phyloP scores from a whole-genome alignment of 2,797 vertebrate genomes.

The Pachyuromys duprasi region DNA sequence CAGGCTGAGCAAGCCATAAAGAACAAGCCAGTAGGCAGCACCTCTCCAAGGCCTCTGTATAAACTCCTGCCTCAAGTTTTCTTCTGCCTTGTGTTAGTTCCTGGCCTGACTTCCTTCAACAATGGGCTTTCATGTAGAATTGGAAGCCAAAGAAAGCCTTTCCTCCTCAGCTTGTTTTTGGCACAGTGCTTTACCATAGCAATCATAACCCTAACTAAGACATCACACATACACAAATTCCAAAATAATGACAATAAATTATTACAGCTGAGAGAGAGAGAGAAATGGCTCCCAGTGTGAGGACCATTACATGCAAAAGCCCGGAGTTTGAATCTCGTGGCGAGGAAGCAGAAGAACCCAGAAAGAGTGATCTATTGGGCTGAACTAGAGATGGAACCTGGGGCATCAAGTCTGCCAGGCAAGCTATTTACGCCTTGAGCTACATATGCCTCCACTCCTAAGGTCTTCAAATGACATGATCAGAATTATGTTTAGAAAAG shows the following conservation, averaged over 20 bases:
- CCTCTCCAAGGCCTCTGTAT: background rate
- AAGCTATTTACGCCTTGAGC: background rate
- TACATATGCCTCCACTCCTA: background rate
- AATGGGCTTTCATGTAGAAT: background rate
- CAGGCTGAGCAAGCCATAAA: background rate
- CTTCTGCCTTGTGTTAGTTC: background rate
- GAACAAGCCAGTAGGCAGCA: background rate
- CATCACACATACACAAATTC: background rate
- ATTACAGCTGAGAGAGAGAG: background rate
- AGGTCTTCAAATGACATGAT: background rate
- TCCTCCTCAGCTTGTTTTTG: background rate
- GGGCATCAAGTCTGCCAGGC: background rate
- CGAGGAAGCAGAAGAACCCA: background rate
- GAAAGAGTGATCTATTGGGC: too few relatives aligned
- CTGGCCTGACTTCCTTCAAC: background rate
- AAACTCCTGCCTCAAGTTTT: background rate
- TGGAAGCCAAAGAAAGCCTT: background rate
- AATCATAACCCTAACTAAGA: background rate
- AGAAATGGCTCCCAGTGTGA: background rate
- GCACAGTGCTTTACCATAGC: background rate
- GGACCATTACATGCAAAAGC: background rate
- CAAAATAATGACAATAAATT: background rate
- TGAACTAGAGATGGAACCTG: background rate
- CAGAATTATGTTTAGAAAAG: constrained; percentile 4
- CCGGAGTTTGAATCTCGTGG: background rate